Evolutionary conservation across 2,888 invertebrate genomes (phyloP).

Genomic region (Achlya flavicornis): DNA sequence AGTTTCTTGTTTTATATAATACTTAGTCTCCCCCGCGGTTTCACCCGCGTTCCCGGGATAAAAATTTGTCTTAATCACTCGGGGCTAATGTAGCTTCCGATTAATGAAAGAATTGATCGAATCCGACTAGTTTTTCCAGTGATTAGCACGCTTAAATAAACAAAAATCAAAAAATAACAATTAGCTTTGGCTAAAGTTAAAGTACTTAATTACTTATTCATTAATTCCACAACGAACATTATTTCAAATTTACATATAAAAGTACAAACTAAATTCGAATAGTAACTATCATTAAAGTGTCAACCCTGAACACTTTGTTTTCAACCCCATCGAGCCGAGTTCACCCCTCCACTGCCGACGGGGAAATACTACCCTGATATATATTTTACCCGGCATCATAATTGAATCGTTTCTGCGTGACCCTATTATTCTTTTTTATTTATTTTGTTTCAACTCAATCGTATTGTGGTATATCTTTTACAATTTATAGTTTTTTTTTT

Average conservation of each 20-base stretch:
- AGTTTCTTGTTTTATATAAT: too few species aligned
- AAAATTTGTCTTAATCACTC: too few species aligned
- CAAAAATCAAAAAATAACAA: too few species aligned
- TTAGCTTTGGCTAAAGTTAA: too few species aligned
- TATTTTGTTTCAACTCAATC: conserved; percentile 2
- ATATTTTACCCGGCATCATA: neutral
- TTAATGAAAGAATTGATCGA: too few species aligned
- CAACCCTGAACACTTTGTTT: conserved; percentile 1
- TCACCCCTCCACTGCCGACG: neutral
- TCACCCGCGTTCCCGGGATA: too few species aligned
- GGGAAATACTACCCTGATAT: conserved; percentile 2
- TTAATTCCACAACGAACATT: too few species aligned
- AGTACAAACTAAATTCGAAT: neutral
- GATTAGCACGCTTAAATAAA: too few species aligned
- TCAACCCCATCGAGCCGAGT: neutral
- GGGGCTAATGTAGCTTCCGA: too few species aligned
- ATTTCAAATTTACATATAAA: neutral
- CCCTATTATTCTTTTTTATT: conserved; percentile 6
- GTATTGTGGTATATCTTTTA: neutral
- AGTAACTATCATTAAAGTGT: neutral
- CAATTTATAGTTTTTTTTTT: neutral
- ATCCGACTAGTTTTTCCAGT: too few species aligned
- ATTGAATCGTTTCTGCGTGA: conserved; percentile 4
- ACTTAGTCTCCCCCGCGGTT: too few species aligned
- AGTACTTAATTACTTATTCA: too few species aligned